phyloP scores from a whole-genome alignment of 30 jellyfish, hydroid and myxozoan genomes.

The Aurelia sp. region DNA sequence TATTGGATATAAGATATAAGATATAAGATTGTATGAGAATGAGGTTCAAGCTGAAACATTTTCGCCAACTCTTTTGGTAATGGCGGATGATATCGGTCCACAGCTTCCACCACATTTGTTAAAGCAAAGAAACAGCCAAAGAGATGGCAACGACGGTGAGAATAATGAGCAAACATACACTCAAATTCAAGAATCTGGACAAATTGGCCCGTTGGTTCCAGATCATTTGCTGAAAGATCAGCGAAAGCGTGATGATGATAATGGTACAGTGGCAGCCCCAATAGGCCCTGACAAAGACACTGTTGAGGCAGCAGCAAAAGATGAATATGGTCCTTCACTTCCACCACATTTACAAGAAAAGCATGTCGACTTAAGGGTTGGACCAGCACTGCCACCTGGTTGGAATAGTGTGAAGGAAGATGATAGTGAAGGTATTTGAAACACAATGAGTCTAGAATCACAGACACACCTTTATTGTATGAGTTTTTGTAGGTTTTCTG shows the following conservation, averaged over 20 bases:
- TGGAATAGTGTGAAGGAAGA: constrained; percentile 17
- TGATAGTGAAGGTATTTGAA: background rate
- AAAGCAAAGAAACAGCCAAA: background rate
- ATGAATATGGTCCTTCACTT: constrained; percentile 69
- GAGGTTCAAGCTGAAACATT: background rate
- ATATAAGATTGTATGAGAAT: background rate
- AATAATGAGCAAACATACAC: background rate
- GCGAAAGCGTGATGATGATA: no score
- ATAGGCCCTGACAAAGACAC: background rate
- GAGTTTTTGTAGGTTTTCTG: no score
- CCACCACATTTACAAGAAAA: constrained; percentile 58
- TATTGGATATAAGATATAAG: background rate
- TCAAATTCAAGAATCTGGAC: no score
- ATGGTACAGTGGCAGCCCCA: background rate
- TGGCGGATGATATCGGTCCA: constrained; percentile 83
- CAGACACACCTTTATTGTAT: no score
- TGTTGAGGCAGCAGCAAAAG: background rate
- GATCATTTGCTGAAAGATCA: no score
- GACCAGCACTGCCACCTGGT: constrained; percentile 70
- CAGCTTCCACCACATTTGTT: constrained; percentile 75
- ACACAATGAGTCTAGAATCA: no score
- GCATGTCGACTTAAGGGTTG: constrained; percentile 11
- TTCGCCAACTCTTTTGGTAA: background rate
- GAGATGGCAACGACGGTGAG: background rate
- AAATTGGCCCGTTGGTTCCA: no score